Conservation (phyloP, 2,113 vertebrate species). For the Sylvia atricapilla region DNA sequence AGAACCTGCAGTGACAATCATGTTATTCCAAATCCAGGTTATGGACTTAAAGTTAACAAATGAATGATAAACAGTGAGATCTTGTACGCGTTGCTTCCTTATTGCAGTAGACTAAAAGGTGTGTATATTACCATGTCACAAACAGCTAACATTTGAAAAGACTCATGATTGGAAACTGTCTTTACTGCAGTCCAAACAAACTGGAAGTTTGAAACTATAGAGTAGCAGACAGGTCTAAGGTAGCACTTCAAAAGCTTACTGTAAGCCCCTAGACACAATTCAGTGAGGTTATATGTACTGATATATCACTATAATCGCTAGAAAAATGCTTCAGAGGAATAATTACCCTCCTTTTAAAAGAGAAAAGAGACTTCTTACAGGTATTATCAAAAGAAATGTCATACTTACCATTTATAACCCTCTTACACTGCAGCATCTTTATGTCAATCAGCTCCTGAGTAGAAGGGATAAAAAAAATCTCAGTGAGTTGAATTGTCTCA, state of each 20-base stretch:
- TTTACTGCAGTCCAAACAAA: not conserved
- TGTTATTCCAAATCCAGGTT: not conserved
- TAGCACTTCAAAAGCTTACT: not conserved
- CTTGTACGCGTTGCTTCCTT: not conserved
- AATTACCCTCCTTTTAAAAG: not conserved
- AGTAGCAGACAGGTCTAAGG: not conserved
- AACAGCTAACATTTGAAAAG: not conserved
- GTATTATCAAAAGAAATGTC: not conserved
- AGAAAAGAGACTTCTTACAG: not conserved
- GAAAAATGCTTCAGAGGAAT: not conserved
- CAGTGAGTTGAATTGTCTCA: not conserved
- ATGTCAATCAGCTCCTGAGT: constrained; percentile 93
- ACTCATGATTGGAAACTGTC: not conserved
- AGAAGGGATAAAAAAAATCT: constrained; percentile 26
- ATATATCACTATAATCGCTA: not conserved
- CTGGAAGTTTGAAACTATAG: not conserved
- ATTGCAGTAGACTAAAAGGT: not conserved
- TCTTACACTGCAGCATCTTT: constrained; percentile 91
- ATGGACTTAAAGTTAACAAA: not conserved
- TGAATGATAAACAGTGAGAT: not conserved
- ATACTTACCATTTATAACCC: constrained; percentile 87
- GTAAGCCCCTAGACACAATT: not conserved
- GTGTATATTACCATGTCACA: not conserved
- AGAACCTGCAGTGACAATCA: not conserved
- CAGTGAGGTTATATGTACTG: not conserved